Conservation (phyloP, 1,140 invertebrate genomes). For the Drosophila mojavensis region DNA sequence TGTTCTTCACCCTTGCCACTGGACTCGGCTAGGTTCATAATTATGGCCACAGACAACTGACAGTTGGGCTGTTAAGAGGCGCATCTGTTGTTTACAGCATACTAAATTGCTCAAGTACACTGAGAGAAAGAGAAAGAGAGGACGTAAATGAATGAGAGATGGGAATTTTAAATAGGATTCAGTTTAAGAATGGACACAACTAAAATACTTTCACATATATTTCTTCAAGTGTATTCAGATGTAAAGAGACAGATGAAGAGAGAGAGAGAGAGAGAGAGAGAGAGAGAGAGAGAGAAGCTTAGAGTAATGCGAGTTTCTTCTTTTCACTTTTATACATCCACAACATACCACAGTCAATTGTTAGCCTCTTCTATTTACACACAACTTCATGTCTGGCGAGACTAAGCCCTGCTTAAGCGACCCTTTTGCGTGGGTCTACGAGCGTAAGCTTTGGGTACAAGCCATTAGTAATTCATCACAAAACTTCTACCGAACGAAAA, state of each 20-base stretch:
- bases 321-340: no score
- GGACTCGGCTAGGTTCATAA: background rate
- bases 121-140: no score
- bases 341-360: no score
- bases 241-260: no score
- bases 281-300: no score
- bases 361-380: no score
- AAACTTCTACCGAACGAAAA: slow-evolving; percentile 33
- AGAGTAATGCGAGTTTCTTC: no score
- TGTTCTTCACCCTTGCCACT: no score
- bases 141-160: no score
- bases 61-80: background rate
- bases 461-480: slow-evolving; percentile 60
- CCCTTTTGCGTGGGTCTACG: slow-evolving; percentile 32
- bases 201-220: background rate
- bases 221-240: background rate
- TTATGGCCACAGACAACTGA: background rate
- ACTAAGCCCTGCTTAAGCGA: background rate
- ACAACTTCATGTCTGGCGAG: slow-evolving; percentile 40
- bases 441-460: background rate
- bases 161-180: no score
- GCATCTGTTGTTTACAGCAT: background rate
- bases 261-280: no score
- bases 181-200: no score
- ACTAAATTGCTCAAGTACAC: background rate